Base-by-base conservation (phyloP, 2,113 vertebrate genomes). In the Rhynchomys soricoides region DNA sequence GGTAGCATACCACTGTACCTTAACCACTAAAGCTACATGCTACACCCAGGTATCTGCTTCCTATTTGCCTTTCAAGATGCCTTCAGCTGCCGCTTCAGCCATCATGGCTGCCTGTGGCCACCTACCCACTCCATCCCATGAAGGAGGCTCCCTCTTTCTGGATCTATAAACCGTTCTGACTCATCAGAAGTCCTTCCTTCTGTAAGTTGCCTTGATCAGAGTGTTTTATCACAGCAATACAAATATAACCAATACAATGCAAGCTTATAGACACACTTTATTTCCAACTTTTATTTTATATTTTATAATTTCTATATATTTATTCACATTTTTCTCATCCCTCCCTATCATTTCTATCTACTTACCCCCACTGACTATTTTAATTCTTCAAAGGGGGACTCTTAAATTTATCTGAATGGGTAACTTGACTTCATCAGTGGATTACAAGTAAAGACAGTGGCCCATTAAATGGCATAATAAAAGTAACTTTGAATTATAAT, bases 251-350 rank as follows among this genome's bases (percentile, higher is more conserved):
- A 81, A n/a, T 15, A n/a, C 34, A 55, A 81, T 9, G 59, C 21
- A 40, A 19, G 21, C 37, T 91, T 93, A 96, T 48, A 8, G n/a
- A 94, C 5, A 62, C 52, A 87, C 0, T 77, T 82, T 43, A 86
- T 45, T 95, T 95, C 81, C 71, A 93, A n/a, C 55, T 59, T 62
- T 59, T 62, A 82, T 71, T 50, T 93, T 94, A 85, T 89, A 37
- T 89, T 86, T 90, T 83, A 79, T 96, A 95, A 81, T 81, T 74
- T 55, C 55, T 40, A 83, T 59, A 24, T 11, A 66, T 66, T 93
- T 95, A 86, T 88, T 97, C 52, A 2, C 16, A 52, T 78, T 75
- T 66, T 64, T 83, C 62, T 66, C 31, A 86, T 89, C 90, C 82
- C 78, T 86, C 34, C 26, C 74, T 89, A 86, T 77, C 40, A 74